These are phyloP conservation scores for Rostratula benghalensis DNA, from an alignment of 2,113 vertebrate genomes.

Conservation along the genomic window DNA sequence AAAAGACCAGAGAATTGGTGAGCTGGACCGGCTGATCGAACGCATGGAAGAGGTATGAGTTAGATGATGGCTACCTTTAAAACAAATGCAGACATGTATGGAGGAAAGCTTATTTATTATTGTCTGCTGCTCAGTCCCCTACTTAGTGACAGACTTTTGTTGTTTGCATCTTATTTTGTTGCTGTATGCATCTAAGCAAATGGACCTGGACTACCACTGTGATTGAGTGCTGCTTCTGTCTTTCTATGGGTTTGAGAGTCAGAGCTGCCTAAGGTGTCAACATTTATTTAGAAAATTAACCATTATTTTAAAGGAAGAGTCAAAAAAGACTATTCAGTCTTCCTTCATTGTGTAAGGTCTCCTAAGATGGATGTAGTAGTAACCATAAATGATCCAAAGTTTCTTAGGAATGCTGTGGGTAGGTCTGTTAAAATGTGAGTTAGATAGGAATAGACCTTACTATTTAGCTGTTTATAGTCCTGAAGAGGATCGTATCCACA, in stretches of 20 bases:
- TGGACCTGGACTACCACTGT: background rate
- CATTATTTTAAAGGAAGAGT: background rate
- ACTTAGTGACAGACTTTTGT: background rate
- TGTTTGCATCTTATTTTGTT: background rate
- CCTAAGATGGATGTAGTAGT: background rate
- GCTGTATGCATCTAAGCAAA: background rate
- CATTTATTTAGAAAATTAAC: background rate
- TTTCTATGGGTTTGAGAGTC: background rate
- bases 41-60: conserved; percentile 88
- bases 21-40: conserved; percentile 89
- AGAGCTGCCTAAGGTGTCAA: background rate
- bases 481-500: background rate
- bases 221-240: background rate
- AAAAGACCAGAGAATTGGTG: conserved; percentile 87
- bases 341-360: background rate
- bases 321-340: background rate
- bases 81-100: background rate
- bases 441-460: background rate
- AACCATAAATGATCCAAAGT: background rate
- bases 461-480: background rate
- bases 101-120: background rate
- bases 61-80: background rate
- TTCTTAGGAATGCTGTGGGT: background rate
- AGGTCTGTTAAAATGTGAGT: background rate
- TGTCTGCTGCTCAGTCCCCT: background rate